phyloP scores from a whole-genome alignment of 1,140 invertebrate genomes.

The Hestina assimilis region DNA sequence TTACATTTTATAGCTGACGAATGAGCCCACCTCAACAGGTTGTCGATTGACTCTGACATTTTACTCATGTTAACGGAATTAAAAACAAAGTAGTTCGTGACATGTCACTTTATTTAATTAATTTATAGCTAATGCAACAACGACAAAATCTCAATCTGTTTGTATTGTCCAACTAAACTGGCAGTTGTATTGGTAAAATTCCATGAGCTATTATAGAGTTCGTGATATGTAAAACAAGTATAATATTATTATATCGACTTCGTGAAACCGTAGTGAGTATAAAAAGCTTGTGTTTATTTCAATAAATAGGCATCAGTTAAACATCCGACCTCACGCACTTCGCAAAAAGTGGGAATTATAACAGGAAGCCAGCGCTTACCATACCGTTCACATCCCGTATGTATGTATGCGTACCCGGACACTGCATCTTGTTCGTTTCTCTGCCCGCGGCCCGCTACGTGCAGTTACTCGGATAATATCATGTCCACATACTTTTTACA shows the following conservation, averaged over 20 bases:
- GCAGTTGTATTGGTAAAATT: neutral
- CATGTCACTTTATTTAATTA: neutral
- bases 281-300: constrained; percentile 23
- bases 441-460: constrained; percentile 44
- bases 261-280: no score
- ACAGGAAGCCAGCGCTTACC: constrained; percentile 55
- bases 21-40: constrained; percentile 23
- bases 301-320: constrained; percentile 36
- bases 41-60: constrained; percentile 20
- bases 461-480: constrained; percentile 55
- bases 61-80: constrained; percentile 9
- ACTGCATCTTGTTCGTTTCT: constrained; percentile 45
- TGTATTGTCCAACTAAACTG: neutral
- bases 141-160: no score
- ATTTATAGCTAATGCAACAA: neutral
- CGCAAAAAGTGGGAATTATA: constrained; percentile 62
- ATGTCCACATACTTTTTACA: constrained; percentile 1
- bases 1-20: constrained; percentile 33
- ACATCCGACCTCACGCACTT: constrained; percentile 47
- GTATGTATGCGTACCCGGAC: constrained; percentile 53
- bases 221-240: no score
- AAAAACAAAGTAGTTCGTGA: neutral
- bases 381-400: constrained; percentile 56
- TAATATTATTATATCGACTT: no score
- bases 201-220: neutral